Conservation (phyloP, 2,888 invertebrate species). For the Invenusta paracnida region DNA sequence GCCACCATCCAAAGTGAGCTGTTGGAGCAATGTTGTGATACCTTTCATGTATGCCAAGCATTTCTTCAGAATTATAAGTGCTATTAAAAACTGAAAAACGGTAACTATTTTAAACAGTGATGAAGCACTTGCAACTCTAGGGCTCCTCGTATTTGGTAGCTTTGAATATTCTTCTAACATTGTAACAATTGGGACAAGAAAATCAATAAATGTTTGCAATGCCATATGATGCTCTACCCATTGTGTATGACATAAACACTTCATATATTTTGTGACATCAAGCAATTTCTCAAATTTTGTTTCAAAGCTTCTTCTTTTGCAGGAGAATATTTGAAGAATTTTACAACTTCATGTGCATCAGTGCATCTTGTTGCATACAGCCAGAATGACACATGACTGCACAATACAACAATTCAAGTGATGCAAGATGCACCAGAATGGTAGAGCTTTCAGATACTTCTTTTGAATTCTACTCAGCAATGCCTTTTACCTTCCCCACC, state of each 20-base stretch:
- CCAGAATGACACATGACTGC: neutral
- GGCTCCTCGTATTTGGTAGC: neutral
- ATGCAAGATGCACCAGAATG: neutral
- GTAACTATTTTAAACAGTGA: neutral
- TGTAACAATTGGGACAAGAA: neutral
- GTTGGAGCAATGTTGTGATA: neutral
- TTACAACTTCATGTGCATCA: neutral
- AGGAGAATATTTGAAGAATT: neutral
- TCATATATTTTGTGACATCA: neutral
- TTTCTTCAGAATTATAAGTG: neutral
- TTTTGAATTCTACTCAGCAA: too few species aligned
- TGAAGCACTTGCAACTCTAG: neutral
- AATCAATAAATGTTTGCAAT: neutral
- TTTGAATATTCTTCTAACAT: neutral
- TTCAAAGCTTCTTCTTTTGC: neutral
- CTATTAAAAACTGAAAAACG: neutral
- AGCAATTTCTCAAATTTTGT: neutral
- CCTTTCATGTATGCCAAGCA: neutral
- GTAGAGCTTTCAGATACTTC: too few species aligned
- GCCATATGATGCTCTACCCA: neutral
- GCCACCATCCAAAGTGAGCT: neutral
- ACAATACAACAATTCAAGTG: too few species aligned
- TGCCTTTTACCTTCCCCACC: too few species aligned
- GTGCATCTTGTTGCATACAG: neutral
- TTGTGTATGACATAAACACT: neutral